A percentile compares a stretch with the other conserved stretches of the same genome.
These are phyloP conservation scores for Cephus pygmeus DNA, from an alignment of 2,888 invertebrate genomes.

Conservation along the genomic window DNA sequence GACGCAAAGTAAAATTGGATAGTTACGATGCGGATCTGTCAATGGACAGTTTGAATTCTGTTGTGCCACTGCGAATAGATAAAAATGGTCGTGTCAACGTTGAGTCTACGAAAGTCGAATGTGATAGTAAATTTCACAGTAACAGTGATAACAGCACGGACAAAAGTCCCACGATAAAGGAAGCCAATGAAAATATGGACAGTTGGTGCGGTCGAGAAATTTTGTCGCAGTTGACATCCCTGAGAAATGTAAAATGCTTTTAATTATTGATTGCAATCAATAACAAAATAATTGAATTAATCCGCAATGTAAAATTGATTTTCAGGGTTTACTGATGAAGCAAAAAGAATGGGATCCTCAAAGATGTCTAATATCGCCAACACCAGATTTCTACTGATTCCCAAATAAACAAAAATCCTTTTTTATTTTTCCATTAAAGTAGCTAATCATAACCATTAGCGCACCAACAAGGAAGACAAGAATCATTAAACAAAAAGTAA, in stretches of 20 bases:
- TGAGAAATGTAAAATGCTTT: constrained; percentile 49
- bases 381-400: constrained; percentile 51
- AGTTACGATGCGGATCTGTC: constrained; percentile 58
- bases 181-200: constrained; percentile 35
- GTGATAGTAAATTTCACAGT: constrained; percentile 45
- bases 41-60: constrained; percentile 59
- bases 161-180: constrained; percentile 24
- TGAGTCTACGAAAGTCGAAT: constrained; percentile 61
- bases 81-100: constrained; percentile 68
- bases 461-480: no score
- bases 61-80: constrained; percentile 69
- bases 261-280: background rate
- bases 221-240: constrained; percentile 53
- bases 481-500: no score
- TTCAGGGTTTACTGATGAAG: constrained; percentile 67
- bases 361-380: constrained; percentile 53
- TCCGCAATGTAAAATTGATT: constrained; percentile 12
- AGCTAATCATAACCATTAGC: no score
- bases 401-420: no score
- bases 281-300: background rate
- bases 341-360: constrained; percentile 69
- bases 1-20: constrained; percentile 47
- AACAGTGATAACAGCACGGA: constrained; percentile 8
- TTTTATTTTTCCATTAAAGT: no score
- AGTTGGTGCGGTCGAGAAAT: constrained; percentile 57